Conservation (phyloP, 2,113 vertebrate genomes). For the Eurypyga helias region DNA sequence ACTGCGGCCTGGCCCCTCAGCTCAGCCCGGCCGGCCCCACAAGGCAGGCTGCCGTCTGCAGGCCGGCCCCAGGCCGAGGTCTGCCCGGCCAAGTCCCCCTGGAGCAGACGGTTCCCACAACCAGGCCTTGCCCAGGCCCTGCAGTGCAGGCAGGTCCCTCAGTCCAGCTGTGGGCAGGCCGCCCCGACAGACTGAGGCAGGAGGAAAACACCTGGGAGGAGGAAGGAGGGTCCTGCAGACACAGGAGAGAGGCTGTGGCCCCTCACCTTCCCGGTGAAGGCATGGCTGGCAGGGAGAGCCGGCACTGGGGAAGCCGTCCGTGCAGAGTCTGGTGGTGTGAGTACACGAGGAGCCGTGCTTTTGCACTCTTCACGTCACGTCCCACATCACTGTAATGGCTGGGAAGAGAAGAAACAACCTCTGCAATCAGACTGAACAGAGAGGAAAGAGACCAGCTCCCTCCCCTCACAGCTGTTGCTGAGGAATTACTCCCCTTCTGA, state of each 20-base stretch:
- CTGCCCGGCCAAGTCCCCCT: not conserved
- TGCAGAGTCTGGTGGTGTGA: not conserved
- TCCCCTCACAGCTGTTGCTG: not conserved
- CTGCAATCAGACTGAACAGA: not conserved
- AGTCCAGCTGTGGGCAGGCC: no score
- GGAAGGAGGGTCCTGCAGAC: not conserved
- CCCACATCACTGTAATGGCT: not conserved
- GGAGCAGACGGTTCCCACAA: fast-evolving
- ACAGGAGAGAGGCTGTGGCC: no score
- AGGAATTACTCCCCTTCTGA: not conserved
- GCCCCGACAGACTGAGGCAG: not conserved
- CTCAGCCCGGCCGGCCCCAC: not conserved
- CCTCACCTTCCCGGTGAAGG: fast-evolving
- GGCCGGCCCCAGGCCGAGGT: fast-evolving
- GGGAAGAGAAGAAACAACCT: not conserved
- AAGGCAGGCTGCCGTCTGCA: not conserved
- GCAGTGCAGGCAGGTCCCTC: no score
- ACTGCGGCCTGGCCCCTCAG: not conserved
- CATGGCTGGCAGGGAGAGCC: not conserved
- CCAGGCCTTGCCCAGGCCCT: not conserved
- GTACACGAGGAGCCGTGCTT: fast-evolving
- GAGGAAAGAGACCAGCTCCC: not conserved
- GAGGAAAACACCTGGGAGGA: not conserved
- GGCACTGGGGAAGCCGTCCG: not conserved
- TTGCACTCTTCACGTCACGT: not conserved